Conservation (phyloP, 2,888 invertebrate genomes). For the Sphaerophoria taeniata region DNA sequence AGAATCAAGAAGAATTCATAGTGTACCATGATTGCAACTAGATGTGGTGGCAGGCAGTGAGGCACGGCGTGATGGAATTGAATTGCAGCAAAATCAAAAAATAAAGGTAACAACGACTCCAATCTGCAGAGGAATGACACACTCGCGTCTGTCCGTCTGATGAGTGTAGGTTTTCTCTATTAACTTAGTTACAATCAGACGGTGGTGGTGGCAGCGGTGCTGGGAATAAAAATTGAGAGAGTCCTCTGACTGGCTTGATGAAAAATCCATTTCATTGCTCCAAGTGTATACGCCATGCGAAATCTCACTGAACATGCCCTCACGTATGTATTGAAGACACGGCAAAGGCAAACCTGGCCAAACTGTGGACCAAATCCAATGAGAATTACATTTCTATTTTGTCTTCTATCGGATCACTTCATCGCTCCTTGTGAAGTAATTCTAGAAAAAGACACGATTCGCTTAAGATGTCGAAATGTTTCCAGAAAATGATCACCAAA, state of each 20-base stretch:
- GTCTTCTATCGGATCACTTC: conserved; percentile 71
- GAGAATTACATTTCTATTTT: conserved; percentile 74
- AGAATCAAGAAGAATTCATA: conserved; percentile 66
- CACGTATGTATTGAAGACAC: conserved; percentile 45
- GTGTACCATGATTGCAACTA: conserved; percentile 43
- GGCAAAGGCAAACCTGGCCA: background rate
- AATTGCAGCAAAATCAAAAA: conserved; percentile 45
- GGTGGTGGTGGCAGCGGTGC: background rate
- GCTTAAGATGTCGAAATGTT: conserved; percentile 75
- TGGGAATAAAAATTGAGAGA: conserved; percentile 12
- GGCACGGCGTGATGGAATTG: background rate
- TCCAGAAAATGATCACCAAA: conserved; percentile 73
- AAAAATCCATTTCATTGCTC: conserved; percentile 42
- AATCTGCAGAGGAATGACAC: conserved; percentile 71
- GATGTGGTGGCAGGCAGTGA: background rate
- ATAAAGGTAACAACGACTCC: conserved; percentile 70
- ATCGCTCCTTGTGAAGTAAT: conserved; percentile 72
- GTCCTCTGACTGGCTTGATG: conserved; percentile 4
- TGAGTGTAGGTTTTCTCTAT: conserved; percentile 74
- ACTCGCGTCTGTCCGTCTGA: conserved; percentile 54
- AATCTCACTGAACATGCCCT: conserved; percentile 47
- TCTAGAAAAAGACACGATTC: conserved; percentile 72
- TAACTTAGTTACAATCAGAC: conserved; percentile 48
- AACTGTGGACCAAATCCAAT: conserved; percentile 60
- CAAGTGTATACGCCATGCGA: too few relatives aligned